Base-by-base conservation (phyloP, 1,140 invertebrate species). In the Drosophila orosa region DNA sequence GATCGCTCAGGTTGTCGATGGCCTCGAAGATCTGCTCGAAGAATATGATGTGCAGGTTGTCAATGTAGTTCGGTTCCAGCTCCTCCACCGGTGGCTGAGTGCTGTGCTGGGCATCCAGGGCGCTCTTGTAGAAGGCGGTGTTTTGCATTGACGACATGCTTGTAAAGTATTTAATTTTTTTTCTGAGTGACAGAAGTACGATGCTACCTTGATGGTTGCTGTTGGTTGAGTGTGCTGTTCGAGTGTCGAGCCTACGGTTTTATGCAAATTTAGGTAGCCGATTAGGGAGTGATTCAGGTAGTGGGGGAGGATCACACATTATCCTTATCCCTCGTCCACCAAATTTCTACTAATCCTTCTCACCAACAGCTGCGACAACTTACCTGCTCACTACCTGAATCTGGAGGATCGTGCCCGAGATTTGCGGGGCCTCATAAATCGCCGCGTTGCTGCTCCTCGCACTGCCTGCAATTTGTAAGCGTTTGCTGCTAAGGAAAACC, bases 401-500 rank as follows among this genome's bases (percentile, higher is more conserved):
- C 35, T 22, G 45, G 50, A 57, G 62, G 65, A 74, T 81, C 57
- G 68, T 57, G 83, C 62, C 56, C 29, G 67, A 58, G 67, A 58
- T 71, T 57, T 31, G 52, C 31, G 33, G 27, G 17, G 50, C 48
- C 42, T 83, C 83, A 82, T 79, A 78, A 87, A 83, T 77, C 62
- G 76, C 50, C 62, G 76, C 50, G 4, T 0, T 12, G 15, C 25
- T 29, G 25, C 78, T 19, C 27, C 60, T 57, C 79, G 75, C 67
- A 80, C 63, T 82, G 66, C 45, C 75, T 79, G 79, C 79, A 89
- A 87, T 86, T 86, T 86, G 83, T 87, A 67, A n/a, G n/a, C n/a
- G n/a, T n/a, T n/a, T n/a, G n/a, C n/a, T n/a, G n/a, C n/a, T n/a
- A n/a, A 60, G 15, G 58, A 45, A 45, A 57, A 58, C n/a, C 45